Conservation (phyloP, 37 sponge, comb jelly and placozoan species). For the Spongilla lacustris region DNA sequence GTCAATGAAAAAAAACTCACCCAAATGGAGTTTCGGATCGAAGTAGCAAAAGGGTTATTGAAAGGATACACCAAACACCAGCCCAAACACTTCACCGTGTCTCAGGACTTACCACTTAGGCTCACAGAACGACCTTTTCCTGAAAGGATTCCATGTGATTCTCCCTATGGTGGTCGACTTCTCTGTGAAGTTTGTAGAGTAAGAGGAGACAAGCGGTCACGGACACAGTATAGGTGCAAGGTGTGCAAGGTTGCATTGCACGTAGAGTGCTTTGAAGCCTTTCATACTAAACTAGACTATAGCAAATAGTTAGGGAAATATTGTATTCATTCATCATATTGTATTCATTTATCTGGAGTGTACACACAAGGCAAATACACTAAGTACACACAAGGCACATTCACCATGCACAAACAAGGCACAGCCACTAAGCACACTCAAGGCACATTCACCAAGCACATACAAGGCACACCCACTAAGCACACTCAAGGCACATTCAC, state of each 20-base stretch:
- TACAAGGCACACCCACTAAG: no score
- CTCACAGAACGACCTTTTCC: slow-evolving; percentile 28
- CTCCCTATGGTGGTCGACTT: slow-evolving; percentile 1
- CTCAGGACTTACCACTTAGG: slow-evolving; percentile 1
- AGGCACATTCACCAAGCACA: no score
- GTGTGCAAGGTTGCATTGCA: slow-evolving; percentile 30
- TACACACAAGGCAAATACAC: no score
- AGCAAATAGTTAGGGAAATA: no score
- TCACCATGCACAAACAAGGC: not conserved
- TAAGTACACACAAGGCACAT: no score
- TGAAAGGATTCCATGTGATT: not conserved
- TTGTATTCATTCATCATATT: no score
- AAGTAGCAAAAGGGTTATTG: not conserved
- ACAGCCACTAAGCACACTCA: no score
- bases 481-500: no score
- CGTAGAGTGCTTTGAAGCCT: slow-evolving; percentile 39
- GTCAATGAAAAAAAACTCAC: not conserved
- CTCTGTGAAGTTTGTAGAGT: slow-evolving; percentile 38
- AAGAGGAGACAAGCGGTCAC: not conserved
- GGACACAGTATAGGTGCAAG: slow-evolving; percentile 24
- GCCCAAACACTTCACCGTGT: not conserved
- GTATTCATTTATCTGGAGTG: no score
- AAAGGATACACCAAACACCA: not conserved
- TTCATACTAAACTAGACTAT: slow-evolving; percentile 40
- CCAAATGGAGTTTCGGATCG: slow-evolving; percentile 24